A percentile compares a stretch with the other conserved stretches of the same genome.
These are phyloP conservation scores for Melanotaenia trifasciata DNA, from an alignment of 2,797 vertebrate genomes.

Conservation along the genomic window DNA sequence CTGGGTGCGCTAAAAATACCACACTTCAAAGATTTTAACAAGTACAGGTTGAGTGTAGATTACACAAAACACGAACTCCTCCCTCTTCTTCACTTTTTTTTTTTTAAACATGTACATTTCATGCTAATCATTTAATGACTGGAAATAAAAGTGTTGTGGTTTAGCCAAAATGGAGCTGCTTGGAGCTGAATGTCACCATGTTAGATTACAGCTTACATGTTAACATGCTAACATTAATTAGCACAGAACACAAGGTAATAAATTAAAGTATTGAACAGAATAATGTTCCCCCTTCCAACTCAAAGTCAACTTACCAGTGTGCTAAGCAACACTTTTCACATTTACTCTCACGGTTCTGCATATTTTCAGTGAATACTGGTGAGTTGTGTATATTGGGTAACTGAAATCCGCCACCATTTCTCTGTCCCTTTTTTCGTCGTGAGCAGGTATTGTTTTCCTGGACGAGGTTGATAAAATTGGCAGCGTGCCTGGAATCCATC, in stretches of 20 bases:
- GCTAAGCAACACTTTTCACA: background rate
- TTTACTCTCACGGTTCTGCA: background rate
- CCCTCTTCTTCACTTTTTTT: background rate
- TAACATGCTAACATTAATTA: too few relatives aligned
- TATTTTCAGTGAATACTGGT: background rate
- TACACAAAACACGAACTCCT: background rate
- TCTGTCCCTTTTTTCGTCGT: constrained; percentile 10
- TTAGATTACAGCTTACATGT: too few relatives aligned
- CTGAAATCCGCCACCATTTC: background rate
- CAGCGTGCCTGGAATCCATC: constrained; percentile 98
- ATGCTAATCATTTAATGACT: background rate
- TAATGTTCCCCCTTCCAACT: too few relatives aligned
- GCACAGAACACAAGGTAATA: too few relatives aligned
- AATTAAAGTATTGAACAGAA: too few relatives aligned
- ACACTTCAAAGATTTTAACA: constrained; percentile 6
- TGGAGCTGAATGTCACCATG: too few relatives aligned
- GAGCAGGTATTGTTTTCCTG: constrained; percentile 96
- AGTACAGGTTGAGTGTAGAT: background rate
- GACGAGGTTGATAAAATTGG: constrained; percentile 99
- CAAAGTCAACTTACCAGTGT: too few relatives aligned
- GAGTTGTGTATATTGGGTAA: background rate
- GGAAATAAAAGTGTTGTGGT: too few relatives aligned
- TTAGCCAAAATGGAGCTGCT: background rate
- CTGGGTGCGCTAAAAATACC: background rate
- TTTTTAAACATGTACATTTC: background rate